Conservation (phyloP, 2,797 vertebrate species). For the Clamator glandarius region DNA sequence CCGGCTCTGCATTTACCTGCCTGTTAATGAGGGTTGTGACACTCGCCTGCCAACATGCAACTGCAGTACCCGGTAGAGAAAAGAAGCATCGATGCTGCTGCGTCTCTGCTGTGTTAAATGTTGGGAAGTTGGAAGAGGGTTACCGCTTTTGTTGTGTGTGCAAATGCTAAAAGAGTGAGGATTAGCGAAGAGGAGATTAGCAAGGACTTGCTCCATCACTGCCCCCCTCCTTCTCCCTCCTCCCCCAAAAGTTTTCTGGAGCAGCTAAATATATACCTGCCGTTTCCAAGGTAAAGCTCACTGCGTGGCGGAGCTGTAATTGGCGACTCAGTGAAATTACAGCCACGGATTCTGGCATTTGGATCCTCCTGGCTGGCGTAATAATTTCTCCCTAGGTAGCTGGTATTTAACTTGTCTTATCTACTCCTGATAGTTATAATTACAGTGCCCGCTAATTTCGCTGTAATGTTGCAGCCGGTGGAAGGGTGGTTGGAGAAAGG, state of each 20-base stretch:
- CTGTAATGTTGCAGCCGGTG: not conserved
- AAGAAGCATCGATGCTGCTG: not conserved
- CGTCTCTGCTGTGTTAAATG: conserved; percentile 32
- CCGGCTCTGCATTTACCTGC: not conserved
- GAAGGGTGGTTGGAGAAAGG: conserved; percentile 26
- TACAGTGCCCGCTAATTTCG: conserved; percentile 67
- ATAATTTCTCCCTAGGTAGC: conserved; percentile 74
- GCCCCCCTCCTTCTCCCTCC: not conserved
- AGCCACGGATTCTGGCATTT: conserved; percentile 73
- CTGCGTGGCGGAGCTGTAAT: conserved; percentile 66
- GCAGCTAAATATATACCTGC: conserved; percentile 62
- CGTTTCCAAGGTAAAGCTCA: conserved; percentile 72
- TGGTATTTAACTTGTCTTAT: conserved; percentile 79
- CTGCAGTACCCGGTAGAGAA: not conserved
- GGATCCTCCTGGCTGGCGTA: conserved; percentile 73
- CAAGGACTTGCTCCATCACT: conserved; percentile 16
- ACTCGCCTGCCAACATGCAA: not conserved
- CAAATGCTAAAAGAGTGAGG: conserved; percentile 18
- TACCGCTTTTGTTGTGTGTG: conserved; percentile 8
- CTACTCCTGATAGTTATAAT: conserved; percentile 73
- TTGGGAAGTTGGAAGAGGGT: not conserved
- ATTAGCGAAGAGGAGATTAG: conserved; percentile 46
- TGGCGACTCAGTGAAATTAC: conserved; percentile 72
- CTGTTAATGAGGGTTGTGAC: conserved; percentile 28
- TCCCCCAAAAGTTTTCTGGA: conserved; percentile 64